Evolutionary conservation across 2,797 vertebrate genomes (phyloP).

Genomic region (Buphagus erythrorhynchus): DNA sequence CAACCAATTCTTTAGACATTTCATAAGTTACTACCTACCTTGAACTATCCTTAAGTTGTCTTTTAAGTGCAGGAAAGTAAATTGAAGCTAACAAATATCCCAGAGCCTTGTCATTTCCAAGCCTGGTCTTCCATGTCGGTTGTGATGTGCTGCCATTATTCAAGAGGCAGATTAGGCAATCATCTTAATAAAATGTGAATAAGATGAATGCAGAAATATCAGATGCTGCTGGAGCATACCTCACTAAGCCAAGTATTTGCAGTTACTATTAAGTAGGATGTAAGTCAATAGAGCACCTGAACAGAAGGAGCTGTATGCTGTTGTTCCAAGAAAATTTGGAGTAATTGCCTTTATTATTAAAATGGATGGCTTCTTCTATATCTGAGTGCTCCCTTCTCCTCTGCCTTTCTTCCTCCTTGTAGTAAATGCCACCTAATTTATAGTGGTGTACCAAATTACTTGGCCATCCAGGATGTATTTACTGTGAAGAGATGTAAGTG

Average conservation of each 20-base stretch:
- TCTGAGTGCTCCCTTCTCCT: neutral
- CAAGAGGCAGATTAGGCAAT: conserved; percentile 11
- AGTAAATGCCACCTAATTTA: neutral
- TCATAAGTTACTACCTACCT: neutral
- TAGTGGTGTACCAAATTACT: neutral
- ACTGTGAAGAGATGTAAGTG: neutral
- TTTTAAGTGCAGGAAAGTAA: neutral
- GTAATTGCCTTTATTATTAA: conserved; percentile 37
- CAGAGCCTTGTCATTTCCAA: neutral
- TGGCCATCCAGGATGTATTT: neutral
- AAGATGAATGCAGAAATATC: conserved; percentile 20
- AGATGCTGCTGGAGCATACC: neutral
- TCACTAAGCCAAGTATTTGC: neutral
- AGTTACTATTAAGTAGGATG: neutral
- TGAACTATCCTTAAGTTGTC: neutral
- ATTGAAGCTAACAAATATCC: neutral
- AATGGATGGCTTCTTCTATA: neutral
- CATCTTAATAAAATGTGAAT: conserved; percentile 26
- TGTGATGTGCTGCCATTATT: conserved; percentile 14
- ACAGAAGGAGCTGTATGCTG: neutral
- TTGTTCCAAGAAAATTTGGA: neutral
- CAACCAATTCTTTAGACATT: neutral
- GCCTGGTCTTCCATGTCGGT: neutral
- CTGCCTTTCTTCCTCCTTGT: neutral
- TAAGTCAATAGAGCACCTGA: neutral